Conservation (phyloP, 2,888 invertebrate species). For the Acleris cristana region DNA sequence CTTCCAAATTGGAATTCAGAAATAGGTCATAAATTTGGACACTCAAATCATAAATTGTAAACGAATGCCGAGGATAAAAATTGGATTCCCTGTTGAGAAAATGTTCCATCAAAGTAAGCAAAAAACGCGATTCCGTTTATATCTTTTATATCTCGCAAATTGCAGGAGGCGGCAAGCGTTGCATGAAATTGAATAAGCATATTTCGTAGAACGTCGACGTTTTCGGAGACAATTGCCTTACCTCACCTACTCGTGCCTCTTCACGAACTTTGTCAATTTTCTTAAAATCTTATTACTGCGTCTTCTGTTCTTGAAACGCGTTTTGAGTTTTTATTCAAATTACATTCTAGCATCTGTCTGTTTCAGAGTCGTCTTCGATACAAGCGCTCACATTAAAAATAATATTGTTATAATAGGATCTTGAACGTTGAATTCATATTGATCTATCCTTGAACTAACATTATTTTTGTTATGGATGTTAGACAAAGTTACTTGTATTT, state of each 20-base stretch:
- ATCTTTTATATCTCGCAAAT: conserved; percentile 84
- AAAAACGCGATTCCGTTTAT: conserved; percentile 84
- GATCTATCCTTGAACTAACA: too few relatives aligned
- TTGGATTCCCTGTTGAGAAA: conserved; percentile 82
- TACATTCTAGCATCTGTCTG: conserved; percentile 41
- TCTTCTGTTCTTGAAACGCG: conserved; percentile 67
- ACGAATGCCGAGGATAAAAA: conserved; percentile 75
- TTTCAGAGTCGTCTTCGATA: background rate
- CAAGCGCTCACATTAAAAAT: too few relatives aligned
- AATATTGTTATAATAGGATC: too few relatives aligned
- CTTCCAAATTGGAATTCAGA: conserved; percentile 40
- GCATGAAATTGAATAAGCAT: conserved; percentile 85
- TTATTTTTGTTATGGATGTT: too few relatives aligned
- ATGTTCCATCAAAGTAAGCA: conserved; percentile 83
- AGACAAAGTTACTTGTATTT: too few relatives aligned
- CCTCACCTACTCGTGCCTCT: conserved; percentile 82
- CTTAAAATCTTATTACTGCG: conserved; percentile 79
- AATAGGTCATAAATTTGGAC: conserved; percentile 60
- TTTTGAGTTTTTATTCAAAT: conserved; percentile 56
- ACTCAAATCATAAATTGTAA: conserved; percentile 71
- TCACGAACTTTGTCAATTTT: conserved; percentile 83
- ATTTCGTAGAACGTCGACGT: conserved; percentile 84
- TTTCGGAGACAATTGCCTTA: conserved; percentile 84
- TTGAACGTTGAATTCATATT: too few relatives aligned
- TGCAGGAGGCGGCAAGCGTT: conserved; percentile 84